phyloP scores from a whole-genome alignment of 2,797 vertebrate genomes.

The Rhynchonycteris naso region DNA sequence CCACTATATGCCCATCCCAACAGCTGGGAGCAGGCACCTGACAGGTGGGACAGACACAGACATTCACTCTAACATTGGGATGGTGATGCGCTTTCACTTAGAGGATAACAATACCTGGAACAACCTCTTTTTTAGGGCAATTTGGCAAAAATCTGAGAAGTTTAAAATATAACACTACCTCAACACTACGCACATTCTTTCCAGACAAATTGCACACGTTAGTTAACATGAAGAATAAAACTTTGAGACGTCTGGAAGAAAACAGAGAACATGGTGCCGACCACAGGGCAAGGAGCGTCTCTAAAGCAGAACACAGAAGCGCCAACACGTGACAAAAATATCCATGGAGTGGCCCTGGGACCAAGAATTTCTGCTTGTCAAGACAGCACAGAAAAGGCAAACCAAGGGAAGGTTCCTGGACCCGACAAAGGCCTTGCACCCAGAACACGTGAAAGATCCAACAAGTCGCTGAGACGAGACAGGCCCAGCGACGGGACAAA shows the following conservation, averaged over 20 bases:
- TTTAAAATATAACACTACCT: not conserved
- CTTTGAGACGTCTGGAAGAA: not conserved
- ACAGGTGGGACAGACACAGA: fast-evolving
- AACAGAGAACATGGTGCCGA: fast-evolving
- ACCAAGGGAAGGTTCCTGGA: fast-evolving
- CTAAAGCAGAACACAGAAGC: not conserved
- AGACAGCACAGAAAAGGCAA: not conserved
- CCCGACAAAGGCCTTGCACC: not conserved
- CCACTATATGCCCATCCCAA: too few species aligned
- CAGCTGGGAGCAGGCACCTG: not conserved
- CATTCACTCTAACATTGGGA: fast-evolving
- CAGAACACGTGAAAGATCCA: not conserved
- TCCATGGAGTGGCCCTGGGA: fast-evolving
- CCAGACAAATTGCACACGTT: not conserved
- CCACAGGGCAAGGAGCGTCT: not conserved
- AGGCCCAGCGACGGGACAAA: not conserved
- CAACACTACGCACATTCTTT: not conserved
- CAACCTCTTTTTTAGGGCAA: not conserved
- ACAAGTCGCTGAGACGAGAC: not conserved
- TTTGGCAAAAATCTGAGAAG: not conserved
- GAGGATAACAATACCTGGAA: not conserved
- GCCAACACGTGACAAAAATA: fast-evolving
- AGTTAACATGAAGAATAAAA: not conserved
- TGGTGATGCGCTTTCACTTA: fast-evolving
- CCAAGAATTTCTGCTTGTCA: not conserved